Percentiles rank a stretch among this genome's conserved stretches.
Conservation (phyloP, 1,140 invertebrate species). For the Hesperophylax magnus region DNA sequence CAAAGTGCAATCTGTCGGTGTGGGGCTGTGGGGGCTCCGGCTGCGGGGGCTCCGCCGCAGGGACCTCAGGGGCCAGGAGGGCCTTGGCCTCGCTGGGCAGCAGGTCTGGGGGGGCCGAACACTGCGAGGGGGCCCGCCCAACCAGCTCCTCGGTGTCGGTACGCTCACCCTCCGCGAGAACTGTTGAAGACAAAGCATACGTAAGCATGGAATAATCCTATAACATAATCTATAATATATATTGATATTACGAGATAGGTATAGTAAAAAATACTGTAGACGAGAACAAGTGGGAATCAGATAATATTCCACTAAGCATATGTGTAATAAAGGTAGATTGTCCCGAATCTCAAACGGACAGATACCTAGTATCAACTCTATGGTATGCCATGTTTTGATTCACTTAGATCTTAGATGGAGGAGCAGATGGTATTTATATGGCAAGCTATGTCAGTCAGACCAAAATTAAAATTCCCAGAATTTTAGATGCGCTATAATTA, state of each 20-base stretch:
- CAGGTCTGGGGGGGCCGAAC: slow-evolving; percentile 67
- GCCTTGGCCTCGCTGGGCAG: slow-evolving; percentile 66
- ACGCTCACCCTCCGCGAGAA: slow-evolving; percentile 70
- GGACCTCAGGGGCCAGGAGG: slow-evolving; percentile 61
- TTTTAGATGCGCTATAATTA: neutral
- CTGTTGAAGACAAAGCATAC: slow-evolving; percentile 61
- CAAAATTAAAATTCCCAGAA: slow-evolving; percentile 19
- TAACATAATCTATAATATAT: no score
- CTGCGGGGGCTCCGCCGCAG: slow-evolving; percentile 57
- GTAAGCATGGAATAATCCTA: no score
- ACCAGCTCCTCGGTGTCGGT: slow-evolving; percentile 74
- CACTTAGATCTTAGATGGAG: no score
- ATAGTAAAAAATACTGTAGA: no score
- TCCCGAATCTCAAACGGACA: no score
- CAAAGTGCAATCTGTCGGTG: slow-evolving; percentile 51
- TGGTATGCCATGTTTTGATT: no score
- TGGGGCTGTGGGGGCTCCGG: slow-evolving; percentile 40
- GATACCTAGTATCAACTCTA: no score
- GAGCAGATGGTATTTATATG: no score
- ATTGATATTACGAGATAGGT: no score
- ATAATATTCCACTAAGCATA: no score
- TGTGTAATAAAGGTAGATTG: no score
- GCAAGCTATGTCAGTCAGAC: neutral
- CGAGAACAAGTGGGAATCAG: no score
- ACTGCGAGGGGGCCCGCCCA: slow-evolving; percentile 67